These are phyloP conservation scores for Amphipoea lucens DNA, from an alignment of 2,888 invertebrate genomes.

Conservation along the genomic window DNA sequence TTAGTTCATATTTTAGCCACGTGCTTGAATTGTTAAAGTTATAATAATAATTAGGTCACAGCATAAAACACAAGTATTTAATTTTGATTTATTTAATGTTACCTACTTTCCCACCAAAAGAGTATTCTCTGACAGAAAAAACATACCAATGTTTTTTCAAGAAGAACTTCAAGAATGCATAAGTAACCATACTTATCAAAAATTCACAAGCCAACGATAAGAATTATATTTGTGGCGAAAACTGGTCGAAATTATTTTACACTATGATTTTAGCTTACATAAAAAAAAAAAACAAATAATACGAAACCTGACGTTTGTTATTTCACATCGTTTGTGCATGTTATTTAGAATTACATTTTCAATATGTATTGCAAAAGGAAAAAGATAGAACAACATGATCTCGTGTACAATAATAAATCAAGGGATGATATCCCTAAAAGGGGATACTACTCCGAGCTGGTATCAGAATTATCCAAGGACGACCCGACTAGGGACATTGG, in stretches of 20 bases:
- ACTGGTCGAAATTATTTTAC: slow-evolving; percentile 17
- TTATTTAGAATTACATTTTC: slow-evolving; percentile 29
- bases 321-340: slow-evolving; percentile 2
- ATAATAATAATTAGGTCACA: too few relatives aligned
- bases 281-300: neutral
- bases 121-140: neutral
- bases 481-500: slow-evolving; percentile 79
- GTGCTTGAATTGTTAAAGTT: too few relatives aligned
- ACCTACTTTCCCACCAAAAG: too few relatives aligned
- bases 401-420: slow-evolving; percentile 81
- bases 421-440: slow-evolving; percentile 83
- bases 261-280: neutral
- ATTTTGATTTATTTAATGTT: too few relatives aligned
- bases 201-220: neutral
- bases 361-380: slow-evolving; percentile 84
- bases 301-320: slow-evolving; percentile 12
- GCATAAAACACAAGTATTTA: too few relatives aligned
- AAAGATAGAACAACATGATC: slow-evolving; percentile 81
- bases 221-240: neutral
- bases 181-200: neutral
- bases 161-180: too few relatives aligned
- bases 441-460: slow-evolving; percentile 92
- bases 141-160: too few relatives aligned
- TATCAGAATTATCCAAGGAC: slow-evolving; percentile 87
- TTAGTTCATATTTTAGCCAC: too few relatives aligned